phyloP scores from a whole-genome alignment of 2,888 invertebrate species.

The Aphodius granarius region DNA sequence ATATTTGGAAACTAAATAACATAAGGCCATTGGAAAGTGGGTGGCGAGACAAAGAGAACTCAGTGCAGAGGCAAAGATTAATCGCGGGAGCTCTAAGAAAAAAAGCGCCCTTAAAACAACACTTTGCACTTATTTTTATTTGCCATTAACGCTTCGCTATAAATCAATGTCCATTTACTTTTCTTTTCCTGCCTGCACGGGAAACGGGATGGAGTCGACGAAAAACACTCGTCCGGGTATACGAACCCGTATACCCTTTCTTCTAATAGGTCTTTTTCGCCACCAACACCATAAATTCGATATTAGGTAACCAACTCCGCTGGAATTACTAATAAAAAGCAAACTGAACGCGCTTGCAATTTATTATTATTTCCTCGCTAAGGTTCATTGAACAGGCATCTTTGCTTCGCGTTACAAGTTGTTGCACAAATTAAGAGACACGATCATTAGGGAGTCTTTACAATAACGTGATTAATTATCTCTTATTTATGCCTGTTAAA shows the following conservation, averaged over 20 bases:
- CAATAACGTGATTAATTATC: not conserved
- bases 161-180: conserved; percentile 40
- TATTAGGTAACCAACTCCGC: conserved; percentile 2
- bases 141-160: conserved; percentile 50
- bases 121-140: conserved; percentile 53
- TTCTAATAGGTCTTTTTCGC: conserved; percentile 7
- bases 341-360: not conserved
- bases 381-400: not conserved
- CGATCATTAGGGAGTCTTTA: not conserved
- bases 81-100: conserved; percentile 15
- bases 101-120: conserved; percentile 41
- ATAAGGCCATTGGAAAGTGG: not conserved
- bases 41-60: not conserved
- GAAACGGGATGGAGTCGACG: not conserved
- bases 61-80: conserved; percentile 18
- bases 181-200: conserved; percentile 18
- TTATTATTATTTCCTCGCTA: not conserved
- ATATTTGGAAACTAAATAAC: not conserved
- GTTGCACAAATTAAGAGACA: not conserved
- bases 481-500: not conserved
- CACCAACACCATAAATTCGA: not conserved
- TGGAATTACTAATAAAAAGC: not conserved
- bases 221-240: conserved; percentile 7
- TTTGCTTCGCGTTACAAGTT: not conserved
- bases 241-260: conserved; percentile 1